A percentile compares a stretch with the other conserved stretches of the same genome.
phyloP scores from a whole-genome alignment of 92 coral and sea anemone genomes.

The Zoanthus solanderi region DNA sequence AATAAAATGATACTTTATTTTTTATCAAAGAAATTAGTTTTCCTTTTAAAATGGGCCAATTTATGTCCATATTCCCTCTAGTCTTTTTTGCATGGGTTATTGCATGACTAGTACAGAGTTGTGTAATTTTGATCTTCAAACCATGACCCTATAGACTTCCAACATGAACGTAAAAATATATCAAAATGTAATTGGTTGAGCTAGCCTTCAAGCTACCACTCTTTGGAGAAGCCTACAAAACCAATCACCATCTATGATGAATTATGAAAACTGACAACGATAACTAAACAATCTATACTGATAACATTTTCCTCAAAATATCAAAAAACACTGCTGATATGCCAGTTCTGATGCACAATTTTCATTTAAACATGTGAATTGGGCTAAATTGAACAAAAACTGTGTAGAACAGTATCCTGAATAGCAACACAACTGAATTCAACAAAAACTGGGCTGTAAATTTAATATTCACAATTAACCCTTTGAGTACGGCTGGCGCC shows the following conservation, averaged over 20 bases:
- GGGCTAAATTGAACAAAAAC: constrained; percentile 9
- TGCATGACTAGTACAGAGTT: constrained; percentile 25
- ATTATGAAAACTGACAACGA: background rate
- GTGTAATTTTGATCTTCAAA: constrained; percentile 30
- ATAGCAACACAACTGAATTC: constrained; percentile 8
- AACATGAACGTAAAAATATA: constrained; percentile 3
- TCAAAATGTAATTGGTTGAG: constrained; percentile 1
- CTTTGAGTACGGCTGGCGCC: too few relatives aligned
- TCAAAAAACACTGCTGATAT: constrained; percentile 23
- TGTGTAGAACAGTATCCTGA: constrained; percentile 12
- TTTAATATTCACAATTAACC: constrained; percentile 4
- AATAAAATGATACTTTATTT: constrained; percentile 18
- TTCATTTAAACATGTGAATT: constrained; percentile 6
- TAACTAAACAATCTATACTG: constrained; percentile 10
- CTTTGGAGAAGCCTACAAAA: constrained; percentile 7
- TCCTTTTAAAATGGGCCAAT: constrained; percentile 17
- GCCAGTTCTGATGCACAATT: constrained; percentile 27
- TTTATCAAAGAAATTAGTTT: constrained; percentile 19
- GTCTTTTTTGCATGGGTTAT: constrained; percentile 25
- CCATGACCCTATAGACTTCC: constrained; percentile 5
- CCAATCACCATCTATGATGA: constrained; percentile 1
- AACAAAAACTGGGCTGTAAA: constrained; percentile 9
- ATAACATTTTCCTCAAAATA: constrained; percentile 11
- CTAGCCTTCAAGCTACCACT: constrained; percentile 11
- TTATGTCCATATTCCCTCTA: constrained; percentile 25